Evolutionary conservation across 2,888 invertebrate genomes (phyloP), one percentile per base, ranked within the genome.

Genomic region (Drosophila robusta): DNA sequence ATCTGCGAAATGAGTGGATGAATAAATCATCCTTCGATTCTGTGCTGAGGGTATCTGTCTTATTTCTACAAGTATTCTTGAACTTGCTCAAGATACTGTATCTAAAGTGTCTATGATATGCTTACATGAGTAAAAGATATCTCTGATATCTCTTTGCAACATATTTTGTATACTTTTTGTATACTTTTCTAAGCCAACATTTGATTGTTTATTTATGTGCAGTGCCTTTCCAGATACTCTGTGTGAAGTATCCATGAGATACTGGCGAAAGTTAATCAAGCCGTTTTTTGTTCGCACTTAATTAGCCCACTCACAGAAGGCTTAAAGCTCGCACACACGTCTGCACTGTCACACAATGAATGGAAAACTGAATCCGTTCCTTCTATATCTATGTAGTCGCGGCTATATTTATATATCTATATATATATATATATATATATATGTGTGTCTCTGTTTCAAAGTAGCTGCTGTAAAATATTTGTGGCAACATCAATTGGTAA

Each of bases 401-500:
- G n/a, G n/a, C n/a, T n/a, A n/a, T n/a, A n/a, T n/a, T n/a, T 34
- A 34, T 36, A 12, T 38, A 52, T 36, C 36, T 34, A 51, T 14
- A 52, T 34, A 45, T 39, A 50, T 34, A 34, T 36, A 12, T 38
- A 52, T 36, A 41, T 34, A 51, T 14, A 52, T 34, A 45, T 39
- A 50, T 49, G 38, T 54, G 38, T 65, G 69, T 68, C 42, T 50
- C 45, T 66, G 44, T 50, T 50, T 50, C 44, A 44, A 55, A 61
- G 69, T 60, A 67, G 68, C 69, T 58, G 60, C 22, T 56, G 58
- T 51, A 26, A 42, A 65, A 70, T 69, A 58, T 52, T 74, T 62
- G 51, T 75, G 61, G 65, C 76, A 56, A 58, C 71, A 70, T 65
- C 60, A 51, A 51, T 44, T 61, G 60, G 74, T 76, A 75, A 75